phyloP scores from a whole-genome alignment of 2,888 invertebrate genomes.

The Ophioninae sp. region DNA sequence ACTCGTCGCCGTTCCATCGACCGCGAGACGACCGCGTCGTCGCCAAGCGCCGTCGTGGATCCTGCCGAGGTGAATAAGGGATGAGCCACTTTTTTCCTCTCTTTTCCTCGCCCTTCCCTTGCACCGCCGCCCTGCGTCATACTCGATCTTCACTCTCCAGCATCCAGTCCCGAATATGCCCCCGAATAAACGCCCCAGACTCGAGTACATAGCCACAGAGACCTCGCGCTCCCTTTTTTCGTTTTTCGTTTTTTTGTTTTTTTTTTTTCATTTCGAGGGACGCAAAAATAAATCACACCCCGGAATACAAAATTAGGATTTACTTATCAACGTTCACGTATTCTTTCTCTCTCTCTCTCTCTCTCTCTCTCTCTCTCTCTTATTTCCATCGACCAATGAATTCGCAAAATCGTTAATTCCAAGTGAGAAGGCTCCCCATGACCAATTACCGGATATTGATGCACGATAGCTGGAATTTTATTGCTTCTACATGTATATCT shows the following conservation, averaged over 20 bases:
- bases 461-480: slow-evolving; percentile 51
- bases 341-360: not conserved
- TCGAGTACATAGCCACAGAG: slow-evolving; percentile 36
- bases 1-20: slow-evolving; percentile 57
- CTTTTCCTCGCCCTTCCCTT: slow-evolving; percentile 51
- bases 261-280: not conserved
- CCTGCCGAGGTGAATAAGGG: slow-evolving; percentile 68
- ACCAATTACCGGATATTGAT: slow-evolving; percentile 29
- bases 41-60: slow-evolving; percentile 58
- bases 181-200: slow-evolving; percentile 62
- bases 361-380: not conserved
- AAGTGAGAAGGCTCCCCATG: slow-evolving; percentile 32
- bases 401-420: not conserved
- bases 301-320: slow-evolving; percentile 16
- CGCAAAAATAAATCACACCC: slow-evolving; percentile 44
- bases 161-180: slow-evolving; percentile 55
- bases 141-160: slow-evolving; percentile 37
- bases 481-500: slow-evolving; percentile 28
- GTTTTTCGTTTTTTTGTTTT: too few relatives aligned
- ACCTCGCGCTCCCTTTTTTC: slow-evolving; percentile 27
- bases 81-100: slow-evolving; percentile 68
- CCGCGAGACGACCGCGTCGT: slow-evolving; percentile 55
- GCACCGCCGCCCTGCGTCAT: slow-evolving; percentile 62
- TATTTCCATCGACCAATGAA: too few relatives aligned
- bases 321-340: not conserved